Evolutionary conservation across 2,888 invertebrate genomes (phyloP).

Genomic region (Diplolepis rosae): DNA sequence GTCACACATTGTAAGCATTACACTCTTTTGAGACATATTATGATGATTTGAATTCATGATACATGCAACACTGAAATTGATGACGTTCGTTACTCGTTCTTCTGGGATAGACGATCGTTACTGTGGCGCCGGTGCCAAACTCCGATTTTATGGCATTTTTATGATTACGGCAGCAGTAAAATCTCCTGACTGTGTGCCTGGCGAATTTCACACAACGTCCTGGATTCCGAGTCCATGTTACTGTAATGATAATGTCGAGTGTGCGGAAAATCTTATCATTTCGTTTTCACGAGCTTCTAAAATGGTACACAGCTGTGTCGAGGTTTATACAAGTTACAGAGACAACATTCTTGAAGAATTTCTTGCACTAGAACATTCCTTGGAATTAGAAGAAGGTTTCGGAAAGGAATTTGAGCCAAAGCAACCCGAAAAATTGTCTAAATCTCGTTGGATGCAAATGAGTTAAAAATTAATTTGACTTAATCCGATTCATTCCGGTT

Average conservation of each 20-base stretch:
- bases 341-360: neutral
- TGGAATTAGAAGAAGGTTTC: neutral
- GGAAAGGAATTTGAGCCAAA: no score
- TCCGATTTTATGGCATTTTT: neutral
- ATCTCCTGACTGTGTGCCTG: neutral
- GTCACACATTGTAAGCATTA: neutral
- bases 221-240: neutral
- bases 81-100: neutral
- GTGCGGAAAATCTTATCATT: neutral
- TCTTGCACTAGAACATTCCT: neutral
- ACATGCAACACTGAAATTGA: neutral
- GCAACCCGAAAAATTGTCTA: no score
- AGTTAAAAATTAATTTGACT: no score
- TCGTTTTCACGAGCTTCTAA: neutral
- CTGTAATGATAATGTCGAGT: neutral
- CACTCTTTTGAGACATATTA: neutral
- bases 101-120: slow-evolving; percentile 4
- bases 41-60: neutral
- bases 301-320: neutral
- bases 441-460: no score
- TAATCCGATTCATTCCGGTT: no score
- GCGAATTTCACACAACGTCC: neutral
- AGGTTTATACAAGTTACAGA: neutral
- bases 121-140: slow-evolving; percentile 9
- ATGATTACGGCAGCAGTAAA: neutral